Conservation (phyloP, 2,797 vertebrate genomes). For the Serranus cabrilla region DNA sequence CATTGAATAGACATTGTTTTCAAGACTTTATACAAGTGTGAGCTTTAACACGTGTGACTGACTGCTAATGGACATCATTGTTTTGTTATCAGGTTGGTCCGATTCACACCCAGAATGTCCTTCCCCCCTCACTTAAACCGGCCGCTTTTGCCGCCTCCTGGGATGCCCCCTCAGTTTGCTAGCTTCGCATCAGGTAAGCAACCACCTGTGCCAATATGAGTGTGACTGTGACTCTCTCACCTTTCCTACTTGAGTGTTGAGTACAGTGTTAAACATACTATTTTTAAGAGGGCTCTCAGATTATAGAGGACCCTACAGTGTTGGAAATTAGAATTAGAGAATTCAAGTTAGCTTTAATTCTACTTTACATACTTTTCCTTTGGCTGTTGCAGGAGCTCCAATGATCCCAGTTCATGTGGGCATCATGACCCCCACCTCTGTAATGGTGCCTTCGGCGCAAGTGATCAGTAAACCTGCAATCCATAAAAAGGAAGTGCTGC, state of each 20-base stretch:
- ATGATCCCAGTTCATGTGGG: constrained; percentile 99
- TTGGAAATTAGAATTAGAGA: too few species aligned
- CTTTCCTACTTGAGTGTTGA: background rate
- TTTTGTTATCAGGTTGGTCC: constrained; percentile 56
- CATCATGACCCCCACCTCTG: constrained; percentile 94
- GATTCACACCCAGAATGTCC: constrained; percentile 88
- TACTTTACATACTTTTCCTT: constrained; percentile 3
- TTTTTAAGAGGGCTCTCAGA: background rate
- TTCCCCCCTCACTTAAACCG: constrained; percentile 99
- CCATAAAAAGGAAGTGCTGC: constrained; percentile 90
- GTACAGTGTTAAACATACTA: background rate
- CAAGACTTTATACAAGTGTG: background rate
- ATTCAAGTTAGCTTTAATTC: too few species aligned
- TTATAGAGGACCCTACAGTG: background rate
- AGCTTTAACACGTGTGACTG: background rate
- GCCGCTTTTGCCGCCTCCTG: constrained; percentile 95
- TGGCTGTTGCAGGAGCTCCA: constrained; percentile 87
- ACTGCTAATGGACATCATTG: constrained; percentile 2
- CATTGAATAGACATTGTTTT: background rate
- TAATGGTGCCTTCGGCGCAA: constrained; percentile 91
- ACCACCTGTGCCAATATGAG: background rate
- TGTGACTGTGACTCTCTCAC: background rate
- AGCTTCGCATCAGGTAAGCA: constrained; percentile 93
- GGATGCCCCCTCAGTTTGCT: constrained; percentile 96
- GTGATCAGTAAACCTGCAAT: constrained; percentile 95